Conservation (phyloP, 2,888 invertebrate species). For the Byasa hedistus region DNA sequence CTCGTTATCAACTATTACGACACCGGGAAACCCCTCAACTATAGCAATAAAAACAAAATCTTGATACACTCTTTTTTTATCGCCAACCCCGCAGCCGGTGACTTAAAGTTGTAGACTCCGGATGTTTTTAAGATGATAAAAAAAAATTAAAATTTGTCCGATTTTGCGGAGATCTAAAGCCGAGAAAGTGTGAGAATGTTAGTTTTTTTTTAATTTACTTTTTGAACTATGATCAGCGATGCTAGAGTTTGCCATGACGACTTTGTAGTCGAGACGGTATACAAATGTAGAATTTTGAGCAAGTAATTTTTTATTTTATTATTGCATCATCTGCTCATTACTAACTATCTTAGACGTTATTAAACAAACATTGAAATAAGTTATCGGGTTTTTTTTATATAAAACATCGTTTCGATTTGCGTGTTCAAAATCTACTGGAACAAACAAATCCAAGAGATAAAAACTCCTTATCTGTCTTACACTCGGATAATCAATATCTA, state of each 20-base stretch:
- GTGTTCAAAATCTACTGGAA: background rate
- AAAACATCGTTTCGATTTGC: background rate
- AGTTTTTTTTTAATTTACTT: background rate
- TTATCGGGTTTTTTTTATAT: background rate
- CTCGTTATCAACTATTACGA: constrained; percentile 38
- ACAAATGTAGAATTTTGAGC: no score
- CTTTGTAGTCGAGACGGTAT: no score
- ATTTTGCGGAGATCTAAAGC: background rate
- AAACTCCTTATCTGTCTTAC: background rate
- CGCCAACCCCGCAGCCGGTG: constrained; percentile 32
- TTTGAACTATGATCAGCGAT: no score
- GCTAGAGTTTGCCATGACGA: no score
- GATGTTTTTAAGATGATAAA: constrained; percentile 6
- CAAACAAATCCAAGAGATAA: background rate
- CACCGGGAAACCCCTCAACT: constrained; percentile 42
- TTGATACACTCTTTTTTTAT: constrained; percentile 33
- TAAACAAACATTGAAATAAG: no score
- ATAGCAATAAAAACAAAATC: constrained; percentile 36
- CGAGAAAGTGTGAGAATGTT: background rate
- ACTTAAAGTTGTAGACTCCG: background rate
- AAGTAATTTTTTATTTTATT: no score
- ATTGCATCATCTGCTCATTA: no score
- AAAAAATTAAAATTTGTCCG: background rate
- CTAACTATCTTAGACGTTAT: no score
- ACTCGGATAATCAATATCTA: background rate